Percentiles rank a stretch among this genome's conserved stretches.
Evolutionary conservation across 2,797 vertebrate genomes (phyloP).

Genomic region (Peromyscus melanophrys): DNA sequence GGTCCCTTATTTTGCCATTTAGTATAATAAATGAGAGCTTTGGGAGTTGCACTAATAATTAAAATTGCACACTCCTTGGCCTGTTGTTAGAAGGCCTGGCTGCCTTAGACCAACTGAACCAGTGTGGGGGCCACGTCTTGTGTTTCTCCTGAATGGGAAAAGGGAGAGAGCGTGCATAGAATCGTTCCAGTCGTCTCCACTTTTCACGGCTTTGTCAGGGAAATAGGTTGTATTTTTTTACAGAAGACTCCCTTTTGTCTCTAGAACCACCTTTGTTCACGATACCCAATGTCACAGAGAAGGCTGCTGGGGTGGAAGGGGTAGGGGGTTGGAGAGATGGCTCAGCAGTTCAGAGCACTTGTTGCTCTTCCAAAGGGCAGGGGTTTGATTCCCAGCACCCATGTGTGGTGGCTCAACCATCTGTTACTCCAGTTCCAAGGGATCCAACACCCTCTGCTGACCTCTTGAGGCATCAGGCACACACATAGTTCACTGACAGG

Average conservation of each 20-base stretch:
- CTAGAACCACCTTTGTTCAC: not conserved
- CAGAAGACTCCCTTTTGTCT: constrained; percentile 8
- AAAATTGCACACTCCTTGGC: constrained; percentile 74
- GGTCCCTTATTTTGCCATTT: constrained; percentile 78
- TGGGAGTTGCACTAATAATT: constrained; percentile 70
- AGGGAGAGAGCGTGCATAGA: not conserved
- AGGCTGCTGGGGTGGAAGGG: not conserved
- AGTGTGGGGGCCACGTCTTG: not conserved
- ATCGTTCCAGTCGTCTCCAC: not conserved
- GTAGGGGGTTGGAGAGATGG: not conserved
- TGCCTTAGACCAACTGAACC: not conserved
- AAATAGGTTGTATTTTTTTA: not conserved
- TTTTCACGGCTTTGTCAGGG: not conserved
- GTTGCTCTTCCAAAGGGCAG: not conserved
- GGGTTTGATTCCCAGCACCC: not conserved
- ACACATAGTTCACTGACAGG: not conserved
- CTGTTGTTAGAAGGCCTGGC: constrained; percentile 43
- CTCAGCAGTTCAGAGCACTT: not conserved
- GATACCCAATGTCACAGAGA: not conserved
- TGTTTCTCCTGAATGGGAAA: not conserved
- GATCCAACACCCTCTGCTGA: not conserved
- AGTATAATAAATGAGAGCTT: constrained; percentile 77
- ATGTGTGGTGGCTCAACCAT: not conserved
- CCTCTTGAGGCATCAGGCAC: not conserved
- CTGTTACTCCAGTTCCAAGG: not conserved